Conservation (phyloP, 2,113 vertebrate genomes). For the Nannobrachium achirus region DNA sequence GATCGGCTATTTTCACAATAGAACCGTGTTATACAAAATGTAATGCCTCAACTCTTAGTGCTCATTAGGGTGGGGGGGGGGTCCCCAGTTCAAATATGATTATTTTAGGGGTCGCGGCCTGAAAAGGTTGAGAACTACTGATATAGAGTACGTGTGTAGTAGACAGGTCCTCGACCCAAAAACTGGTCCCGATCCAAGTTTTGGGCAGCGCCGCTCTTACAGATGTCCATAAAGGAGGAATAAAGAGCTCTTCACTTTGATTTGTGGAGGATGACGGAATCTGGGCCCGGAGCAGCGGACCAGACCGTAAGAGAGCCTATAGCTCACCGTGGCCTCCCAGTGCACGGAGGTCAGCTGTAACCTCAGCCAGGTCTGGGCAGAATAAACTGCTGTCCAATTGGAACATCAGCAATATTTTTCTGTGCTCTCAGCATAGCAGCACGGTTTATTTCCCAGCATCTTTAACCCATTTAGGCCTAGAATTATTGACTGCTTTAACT, state of each 20-base stretch:
- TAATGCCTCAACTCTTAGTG: too few species aligned
- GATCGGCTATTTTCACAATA: too few species aligned
- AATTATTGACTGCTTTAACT: too few species aligned
- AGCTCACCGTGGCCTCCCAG: neutral
- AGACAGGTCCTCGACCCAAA: too few species aligned
- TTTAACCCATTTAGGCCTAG: too few species aligned
- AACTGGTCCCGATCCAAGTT: too few species aligned
- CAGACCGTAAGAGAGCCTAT: conserved; percentile 13
- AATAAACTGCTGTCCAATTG: conserved; percentile 20
- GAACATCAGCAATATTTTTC: neutral
- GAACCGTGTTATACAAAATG: too few species aligned
- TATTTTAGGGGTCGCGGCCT: too few species aligned
- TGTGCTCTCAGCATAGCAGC: neutral
- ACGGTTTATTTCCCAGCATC: neutral
- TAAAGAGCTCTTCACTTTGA: conserved; percentile 36
- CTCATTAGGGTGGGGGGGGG: too few species aligned
- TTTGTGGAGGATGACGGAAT: conserved; percentile 6
- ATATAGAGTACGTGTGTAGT: too few species aligned
- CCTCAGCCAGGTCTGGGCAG: conserved; percentile 8
- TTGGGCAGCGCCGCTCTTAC: neutral
- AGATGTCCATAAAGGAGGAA: conserved; percentile 33
- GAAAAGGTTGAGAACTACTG: too few species aligned
- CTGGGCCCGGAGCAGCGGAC: conserved; percentile 18
- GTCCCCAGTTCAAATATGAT: too few species aligned
- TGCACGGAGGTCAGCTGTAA: conserved; percentile 20